These are phyloP conservation scores for Lateolabrax maculatus DNA, from an alignment of 2,797 vertebrate species.

Conservation along the genomic window DNA sequence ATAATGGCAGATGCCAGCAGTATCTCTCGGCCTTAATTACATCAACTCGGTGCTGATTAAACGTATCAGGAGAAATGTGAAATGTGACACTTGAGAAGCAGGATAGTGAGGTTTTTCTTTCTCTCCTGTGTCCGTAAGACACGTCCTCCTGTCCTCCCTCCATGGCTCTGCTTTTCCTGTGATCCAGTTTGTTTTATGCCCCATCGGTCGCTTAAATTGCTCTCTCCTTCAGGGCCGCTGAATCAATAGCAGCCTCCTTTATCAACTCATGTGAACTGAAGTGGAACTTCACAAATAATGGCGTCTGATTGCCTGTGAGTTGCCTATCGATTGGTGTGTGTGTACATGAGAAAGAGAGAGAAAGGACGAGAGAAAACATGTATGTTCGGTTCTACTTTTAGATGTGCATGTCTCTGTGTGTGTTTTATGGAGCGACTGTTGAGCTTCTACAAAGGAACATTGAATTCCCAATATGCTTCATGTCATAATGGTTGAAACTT, in stretches of 20 bases:
- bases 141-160: slow-evolving; percentile 66
- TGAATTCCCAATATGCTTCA: slow-evolving; percentile 43
- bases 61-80: slow-evolving; percentile 50
- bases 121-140: slow-evolving; percentile 49
- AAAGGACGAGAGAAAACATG: slow-evolving; percentile 56
- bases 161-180: slow-evolving; percentile 75
- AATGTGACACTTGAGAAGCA: slow-evolving; percentile 52
- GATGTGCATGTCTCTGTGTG: slow-evolving; percentile 27
- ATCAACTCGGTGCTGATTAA: slow-evolving; percentile 53
- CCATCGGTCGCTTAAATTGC: slow-evolving; percentile 89
- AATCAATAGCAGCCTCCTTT: slow-evolving; percentile 92
- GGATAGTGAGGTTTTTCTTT: slow-evolving; percentile 18
- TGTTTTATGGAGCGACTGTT: slow-evolving; percentile 37
- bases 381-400: slow-evolving; percentile 45
- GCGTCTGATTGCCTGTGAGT: slow-evolving; percentile 89
- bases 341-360: slow-evolving; percentile 30
- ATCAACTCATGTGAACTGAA: slow-evolving; percentile 91
- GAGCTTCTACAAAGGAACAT: slow-evolving; percentile 41
- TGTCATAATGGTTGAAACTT: slow-evolving; percentile 30
- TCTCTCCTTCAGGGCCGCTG: slow-evolving; percentile 86
- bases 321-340: slow-evolving; percentile 84
- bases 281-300: slow-evolving; percentile 94
- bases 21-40: slow-evolving; percentile 51
- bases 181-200: slow-evolving; percentile 87
- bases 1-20: slow-evolving; percentile 27